phyloP scores from a whole-genome alignment of 2,888 invertebrate species.

The Temnothorax ravouxi region DNA sequence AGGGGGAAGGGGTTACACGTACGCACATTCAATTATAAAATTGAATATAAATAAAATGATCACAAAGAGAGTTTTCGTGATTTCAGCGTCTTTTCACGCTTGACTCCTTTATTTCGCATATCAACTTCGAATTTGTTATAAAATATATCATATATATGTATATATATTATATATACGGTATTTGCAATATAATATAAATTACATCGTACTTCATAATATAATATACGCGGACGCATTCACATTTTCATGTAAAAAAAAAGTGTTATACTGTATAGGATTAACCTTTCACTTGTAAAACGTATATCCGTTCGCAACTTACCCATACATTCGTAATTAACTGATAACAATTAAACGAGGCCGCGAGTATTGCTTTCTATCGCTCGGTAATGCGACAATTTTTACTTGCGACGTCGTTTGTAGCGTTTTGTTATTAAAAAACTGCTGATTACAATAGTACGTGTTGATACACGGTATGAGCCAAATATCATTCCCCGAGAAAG shows the following conservation, averaged over 20 bases:
- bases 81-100: background rate
- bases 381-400: conserved; percentile 17
- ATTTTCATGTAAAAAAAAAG: conserved; percentile 46
- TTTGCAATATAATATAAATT: conserved; percentile 46
- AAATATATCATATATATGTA: conserved; percentile 45
- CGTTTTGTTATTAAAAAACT: conserved; percentile 48
- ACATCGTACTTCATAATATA: conserved; percentile 35
- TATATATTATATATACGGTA: conserved; percentile 37
- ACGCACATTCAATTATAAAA: conserved; percentile 31
- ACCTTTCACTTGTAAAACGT: conserved; percentile 20
- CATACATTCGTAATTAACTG: conserved; percentile 18
- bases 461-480: background rate
- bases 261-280: conserved; percentile 36
- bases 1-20: background rate
- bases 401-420: conserved; percentile 47
- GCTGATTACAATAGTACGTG: conserved; percentile 12
- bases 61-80: conserved; percentile 7
- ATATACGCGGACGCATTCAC: conserved; percentile 17
- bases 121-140: conserved; percentile 39
- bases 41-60: conserved; percentile 42
- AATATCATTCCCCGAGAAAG: conserved; percentile 3
- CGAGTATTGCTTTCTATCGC: conserved; percentile 51
- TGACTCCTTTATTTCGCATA: conserved; percentile 26
- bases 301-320: conserved; percentile 32
- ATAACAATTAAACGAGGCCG: conserved; percentile 50